These are phyloP conservation scores for Erynnis tages DNA, from an alignment of 2,888 invertebrate genomes.

Conservation along the genomic window DNA sequence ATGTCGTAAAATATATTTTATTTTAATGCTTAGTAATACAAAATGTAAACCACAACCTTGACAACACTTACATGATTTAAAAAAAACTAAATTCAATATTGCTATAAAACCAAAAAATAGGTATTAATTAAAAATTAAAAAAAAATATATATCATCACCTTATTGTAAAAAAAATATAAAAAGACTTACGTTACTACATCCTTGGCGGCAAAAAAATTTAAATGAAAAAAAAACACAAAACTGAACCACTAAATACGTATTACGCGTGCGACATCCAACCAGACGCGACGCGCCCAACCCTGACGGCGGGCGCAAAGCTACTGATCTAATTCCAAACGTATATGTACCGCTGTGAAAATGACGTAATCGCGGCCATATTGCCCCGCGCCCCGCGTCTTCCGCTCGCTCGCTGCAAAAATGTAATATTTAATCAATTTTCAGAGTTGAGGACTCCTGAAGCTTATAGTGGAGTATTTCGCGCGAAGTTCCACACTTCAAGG, in stretches of 20 bases:
- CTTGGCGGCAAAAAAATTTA: slow-evolving; percentile 29
- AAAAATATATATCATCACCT: slow-evolving; percentile 48
- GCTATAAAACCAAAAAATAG: slow-evolving; percentile 38
- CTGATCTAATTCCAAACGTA: slow-evolving; percentile 76
- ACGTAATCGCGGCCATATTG: slow-evolving; percentile 76
- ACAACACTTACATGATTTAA: too few relatives aligned
- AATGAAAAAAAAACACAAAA: slow-evolving; percentile 49
- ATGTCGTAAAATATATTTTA: slow-evolving; percentile 39
- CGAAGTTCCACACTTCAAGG: slow-evolving; percentile 28
- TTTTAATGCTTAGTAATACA: slow-evolving; percentile 16
- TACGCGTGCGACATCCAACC: slow-evolving; percentile 39
- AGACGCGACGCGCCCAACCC: slow-evolving; percentile 38
- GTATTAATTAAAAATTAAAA: slow-evolving; percentile 39
- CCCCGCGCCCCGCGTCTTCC: slow-evolving; percentile 59
- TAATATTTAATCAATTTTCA: slow-evolving; percentile 75
- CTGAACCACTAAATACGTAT: slow-evolving; percentile 45
- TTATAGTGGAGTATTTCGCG: slow-evolving; percentile 30
- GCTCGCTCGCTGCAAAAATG: slow-evolving; percentile 58
- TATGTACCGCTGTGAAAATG: slow-evolving; percentile 66
- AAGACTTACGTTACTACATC: slow-evolving; percentile 38
- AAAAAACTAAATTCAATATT: too few relatives aligned
- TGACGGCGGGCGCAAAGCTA: slow-evolving; percentile 56
- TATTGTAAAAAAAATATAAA: too few relatives aligned
- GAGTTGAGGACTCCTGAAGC: slow-evolving; percentile 55
- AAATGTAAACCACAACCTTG: slow-evolving; percentile 7